Base-by-base conservation (phyloP, 2,797 vertebrate genomes). In the Peromyscus eremicus region DNA sequence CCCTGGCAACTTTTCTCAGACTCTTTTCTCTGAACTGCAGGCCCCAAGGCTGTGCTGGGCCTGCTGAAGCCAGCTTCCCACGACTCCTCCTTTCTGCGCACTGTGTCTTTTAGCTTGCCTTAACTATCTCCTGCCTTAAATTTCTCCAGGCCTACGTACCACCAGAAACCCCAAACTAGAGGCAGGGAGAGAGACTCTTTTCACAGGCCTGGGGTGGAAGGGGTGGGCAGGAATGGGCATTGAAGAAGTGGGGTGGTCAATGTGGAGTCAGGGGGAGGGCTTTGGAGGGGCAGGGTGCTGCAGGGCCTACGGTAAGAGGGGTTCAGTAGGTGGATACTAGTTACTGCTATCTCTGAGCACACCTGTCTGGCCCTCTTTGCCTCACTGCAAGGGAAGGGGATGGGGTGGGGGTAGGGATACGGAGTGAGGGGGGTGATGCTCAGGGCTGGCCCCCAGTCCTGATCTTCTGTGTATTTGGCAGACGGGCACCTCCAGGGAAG, bases 401-500 rank as follows among this genome's bases (percentile, higher is more conserved):
- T 10, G 3, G 64, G 14, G 23, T 46, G 40, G 8, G 52, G 43
- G 55, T 6, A 23, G 32, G 68, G 29, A 1, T 7, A 46, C 0
- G 32, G 82, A 0, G 11, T 34, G 10, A 43, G 40, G 19, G 14
- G 3, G 34, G 17, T 27, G 16, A 10, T 0, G 4, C 17, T 79
- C 52, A 17, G 75, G 68, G 62, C 0, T 3, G 57, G 43, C 25
- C 37, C n/a, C 71, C 7, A 3, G 62, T 93, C 71, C 93, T 19
- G 40, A 91, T 19, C 14, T 94, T 94, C 86, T 66, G 29, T 97
- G 94, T 97, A 1, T 23, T 97, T 97, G 96, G 23, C 98, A 99
- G 99, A 98, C 99, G 99, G 57, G 99, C 99, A 27, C 98, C 99
- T 43, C 99, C 99, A 0, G 98, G 99, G 98, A 99, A 99, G 86